Evolutionary conservation across 2,113 vertebrate species (phyloP), one percentile per base, ranked within the genome.

Genomic region (Macrotus californicus): DNA sequence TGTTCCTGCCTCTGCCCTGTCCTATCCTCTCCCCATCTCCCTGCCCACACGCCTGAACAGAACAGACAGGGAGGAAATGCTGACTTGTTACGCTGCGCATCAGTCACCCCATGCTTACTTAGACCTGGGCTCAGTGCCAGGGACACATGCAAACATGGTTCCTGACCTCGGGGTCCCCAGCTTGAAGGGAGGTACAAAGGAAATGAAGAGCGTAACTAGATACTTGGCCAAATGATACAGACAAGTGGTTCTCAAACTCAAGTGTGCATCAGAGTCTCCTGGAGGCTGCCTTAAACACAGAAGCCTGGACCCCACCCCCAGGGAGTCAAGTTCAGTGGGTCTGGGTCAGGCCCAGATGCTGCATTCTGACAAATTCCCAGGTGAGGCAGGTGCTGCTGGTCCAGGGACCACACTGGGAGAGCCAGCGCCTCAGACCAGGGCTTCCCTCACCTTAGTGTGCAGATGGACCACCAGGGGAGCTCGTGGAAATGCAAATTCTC

Each of bases 391-490:
- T 9, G 3, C 39, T n/a, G 24, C 39, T 41, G 50, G 34, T 41
- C 61, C 61, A 36, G 41, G 69, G 34, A 36, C 9, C 43, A 91
- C 21, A 5, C 19, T 9, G 46, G 0, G 24, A 61, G 64, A 50
- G n/a, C 36, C 41, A 48, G 7, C 0, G 0, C 16, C 1, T 4
- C 6, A 72, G 13, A 64, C 43, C 39, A 8, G 36, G 0, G n/a
- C 6, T 39, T 19, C 79, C n/a, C 29, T 5, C 4, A 11, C 52
- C 70, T 26, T 2, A 3, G 19, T 14, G 26, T 15, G 12, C 26
- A 13, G 6, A 11, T 2, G 22, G 36, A 46, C 46, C 29, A 22
- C 46, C 19, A 1, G 21, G 0, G 52, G 84, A 19, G 24, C 36
- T 15, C 11, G 6, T 19, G 36, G 24, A 26, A 19, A 8, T 6